phyloP scores from a whole-genome alignment of 2,888 invertebrate species.

The Calliopum simillimum region DNA sequence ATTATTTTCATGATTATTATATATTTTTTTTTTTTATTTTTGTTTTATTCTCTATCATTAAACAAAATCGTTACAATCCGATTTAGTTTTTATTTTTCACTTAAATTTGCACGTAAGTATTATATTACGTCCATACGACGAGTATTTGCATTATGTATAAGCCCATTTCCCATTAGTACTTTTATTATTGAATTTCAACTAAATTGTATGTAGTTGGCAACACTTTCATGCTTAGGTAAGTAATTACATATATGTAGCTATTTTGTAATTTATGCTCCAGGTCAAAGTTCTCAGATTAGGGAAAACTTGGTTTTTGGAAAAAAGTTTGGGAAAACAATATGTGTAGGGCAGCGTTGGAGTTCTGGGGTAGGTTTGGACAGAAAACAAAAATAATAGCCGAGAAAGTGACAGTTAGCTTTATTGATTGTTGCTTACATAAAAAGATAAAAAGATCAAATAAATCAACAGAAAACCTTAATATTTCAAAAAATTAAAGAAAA shows the following conservation, averaged over 20 bases:
- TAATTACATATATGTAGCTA: constrained; percentile 29
- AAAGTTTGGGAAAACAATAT: no score
- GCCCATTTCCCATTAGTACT: not conserved
- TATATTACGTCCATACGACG: no score
- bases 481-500: no score
- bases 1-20: constrained; percentile 2
- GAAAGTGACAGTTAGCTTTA: not conserved
- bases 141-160: not conserved
- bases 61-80: constrained; percentile 36
- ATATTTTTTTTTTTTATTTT: constrained; percentile 15
- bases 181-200: no score
- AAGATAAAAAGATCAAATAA: no score
- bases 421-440: no score
- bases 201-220: constrained; percentile 38
- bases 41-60: constrained; percentile 34
- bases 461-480: no score
- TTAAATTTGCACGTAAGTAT: constrained; percentile 24
- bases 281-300: no score
- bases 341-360: no score
- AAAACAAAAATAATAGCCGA: not conserved
- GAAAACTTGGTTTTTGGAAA: no score
- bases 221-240: constrained; percentile 40
- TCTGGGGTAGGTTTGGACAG: no score
- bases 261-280: constrained; percentile 27
- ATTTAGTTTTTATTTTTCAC: constrained; percentile 20